phyloP scores from a whole-genome alignment of 2,797 vertebrate species.

The Gephyroberyx darwinii region DNA sequence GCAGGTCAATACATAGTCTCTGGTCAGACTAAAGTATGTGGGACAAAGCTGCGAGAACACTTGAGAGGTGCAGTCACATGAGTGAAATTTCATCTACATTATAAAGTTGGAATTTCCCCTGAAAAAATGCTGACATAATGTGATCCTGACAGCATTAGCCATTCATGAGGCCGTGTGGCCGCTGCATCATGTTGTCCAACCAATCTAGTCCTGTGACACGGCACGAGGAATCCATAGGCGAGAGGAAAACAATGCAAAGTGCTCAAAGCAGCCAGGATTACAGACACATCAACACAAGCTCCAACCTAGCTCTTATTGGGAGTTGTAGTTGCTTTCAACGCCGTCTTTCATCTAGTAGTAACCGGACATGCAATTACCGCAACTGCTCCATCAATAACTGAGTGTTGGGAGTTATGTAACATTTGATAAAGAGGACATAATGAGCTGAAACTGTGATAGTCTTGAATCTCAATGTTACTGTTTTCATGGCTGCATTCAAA shows the following conservation, averaged over 20 bases:
- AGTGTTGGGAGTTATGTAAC: neutral
- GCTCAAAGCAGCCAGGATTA: slow-evolving; percentile 5
- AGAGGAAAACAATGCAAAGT: neutral
- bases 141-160: slow-evolving; percentile 3
- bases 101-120: slow-evolving; percentile 31
- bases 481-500: slow-evolving; percentile 24
- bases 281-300: slow-evolving; percentile 26
- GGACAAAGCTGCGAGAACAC: slow-evolving; percentile 34
- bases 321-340: neutral
- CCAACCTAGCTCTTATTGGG: neutral
- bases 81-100: slow-evolving; percentile 5
- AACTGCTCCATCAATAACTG: neutral
- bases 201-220: slow-evolving; percentile 59
- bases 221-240: slow-evolving; percentile 49
- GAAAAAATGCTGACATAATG: slow-evolving; percentile 26
- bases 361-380: too few relatives aligned
- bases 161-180: slow-evolving; percentile 12
- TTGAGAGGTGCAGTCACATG: slow-evolving; percentile 19
- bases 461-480: slow-evolving; percentile 9
- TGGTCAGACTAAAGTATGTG: slow-evolving; percentile 12
- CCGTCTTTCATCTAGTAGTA: too few relatives aligned
- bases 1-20: slow-evolving; percentile 24
- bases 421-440: neutral
- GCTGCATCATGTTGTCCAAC: slow-evolving; percentile 35
- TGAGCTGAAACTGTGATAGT: neutral